Base-by-base conservation (phyloP, 2,113 vertebrate species). In the Holacanthus passer region DNA sequence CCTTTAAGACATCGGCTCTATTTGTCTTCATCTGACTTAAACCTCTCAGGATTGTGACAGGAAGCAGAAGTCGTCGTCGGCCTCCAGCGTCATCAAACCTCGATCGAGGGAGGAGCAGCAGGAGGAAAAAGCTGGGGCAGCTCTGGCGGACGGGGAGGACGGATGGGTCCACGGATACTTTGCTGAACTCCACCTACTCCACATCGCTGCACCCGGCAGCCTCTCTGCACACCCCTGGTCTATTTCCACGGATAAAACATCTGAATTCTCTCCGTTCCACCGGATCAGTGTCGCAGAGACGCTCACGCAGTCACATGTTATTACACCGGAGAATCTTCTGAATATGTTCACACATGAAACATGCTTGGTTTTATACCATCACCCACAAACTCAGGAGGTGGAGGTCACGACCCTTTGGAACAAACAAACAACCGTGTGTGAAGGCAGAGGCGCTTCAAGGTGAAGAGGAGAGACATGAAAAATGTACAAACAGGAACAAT, bases 251-350 rank as follows among this genome's bases (percentile, higher is more conserved):
- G 59, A 72, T 73, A 27, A 86, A 53, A 72, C 73, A 74, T 47
- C 32, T 20, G 60, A 47, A n/a, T 48, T 56, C 73, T 56, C 79
- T 59, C 79, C 45, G 74, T 81, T 85, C 81, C 76, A 77, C 66
- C 62, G 73, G 73, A 80, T 90, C 79, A 80, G 58, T 69, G 20
- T 88, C 50, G 7, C 59, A 72, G 64, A 73, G 86, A 87, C 79
- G 29, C 72, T 67, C 67, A 14, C 55, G 50, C 31, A 56, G 52
- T 58, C 48, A 1, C 13, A 43, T 37, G 43, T 39, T 39, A 32
- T 39, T 37, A 20, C 64, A 14, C 71, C 11, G 29, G 65, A 75
- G 58, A 59, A 37, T 48, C 70, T 52, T 59, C 60, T 73, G 31
- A 86, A 81, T 85, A 66, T 60, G 19, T 64, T 5, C 35, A 37